phyloP scores from a whole-genome alignment of 2,113 vertebrate species.

The Mus spicilegus region DNA sequence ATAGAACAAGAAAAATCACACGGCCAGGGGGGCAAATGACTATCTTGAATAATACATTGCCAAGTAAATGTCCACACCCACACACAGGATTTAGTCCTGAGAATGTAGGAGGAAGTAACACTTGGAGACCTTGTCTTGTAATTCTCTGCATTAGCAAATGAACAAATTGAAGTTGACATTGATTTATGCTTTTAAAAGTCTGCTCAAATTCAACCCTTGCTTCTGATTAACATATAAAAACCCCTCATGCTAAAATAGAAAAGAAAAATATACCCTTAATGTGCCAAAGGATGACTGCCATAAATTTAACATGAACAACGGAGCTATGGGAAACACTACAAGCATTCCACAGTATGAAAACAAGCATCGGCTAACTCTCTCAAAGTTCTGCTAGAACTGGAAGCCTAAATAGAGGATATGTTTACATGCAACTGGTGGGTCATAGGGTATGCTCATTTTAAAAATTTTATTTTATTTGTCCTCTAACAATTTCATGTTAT shows the following conservation, averaged over 20 bases:
- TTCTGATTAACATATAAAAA: slow-evolving; percentile 44
- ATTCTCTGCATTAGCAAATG: slow-evolving; percentile 44
- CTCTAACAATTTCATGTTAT: not conserved
- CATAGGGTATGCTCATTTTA: not conserved
- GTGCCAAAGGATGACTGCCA: not conserved
- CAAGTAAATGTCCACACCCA: not conserved
- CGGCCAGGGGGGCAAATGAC: not conserved
- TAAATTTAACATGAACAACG: not conserved
- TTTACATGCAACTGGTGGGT: not conserved
- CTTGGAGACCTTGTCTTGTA: slow-evolving; percentile 35
- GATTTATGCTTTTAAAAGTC: slow-evolving; percentile 26
- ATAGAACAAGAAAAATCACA: not conserved
- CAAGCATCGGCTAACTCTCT: not conserved
- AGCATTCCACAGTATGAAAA: not conserved
- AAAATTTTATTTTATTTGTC: not conserved
- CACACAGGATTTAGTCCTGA: not conserved
- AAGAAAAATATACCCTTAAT: slow-evolving; percentile 3
- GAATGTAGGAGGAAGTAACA: not conserved
- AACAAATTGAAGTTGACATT: slow-evolving; percentile 17
- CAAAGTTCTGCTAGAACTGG: not conserved
- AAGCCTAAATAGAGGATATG: not conserved
- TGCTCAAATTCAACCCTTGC: slow-evolving; percentile 17
- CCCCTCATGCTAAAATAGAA: not conserved
- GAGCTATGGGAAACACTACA: no score
- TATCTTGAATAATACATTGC: slow-evolving; percentile 22